Base-by-base conservation (phyloP, 2,113 vertebrate species). In the Trochalopteron elliotii region DNA sequence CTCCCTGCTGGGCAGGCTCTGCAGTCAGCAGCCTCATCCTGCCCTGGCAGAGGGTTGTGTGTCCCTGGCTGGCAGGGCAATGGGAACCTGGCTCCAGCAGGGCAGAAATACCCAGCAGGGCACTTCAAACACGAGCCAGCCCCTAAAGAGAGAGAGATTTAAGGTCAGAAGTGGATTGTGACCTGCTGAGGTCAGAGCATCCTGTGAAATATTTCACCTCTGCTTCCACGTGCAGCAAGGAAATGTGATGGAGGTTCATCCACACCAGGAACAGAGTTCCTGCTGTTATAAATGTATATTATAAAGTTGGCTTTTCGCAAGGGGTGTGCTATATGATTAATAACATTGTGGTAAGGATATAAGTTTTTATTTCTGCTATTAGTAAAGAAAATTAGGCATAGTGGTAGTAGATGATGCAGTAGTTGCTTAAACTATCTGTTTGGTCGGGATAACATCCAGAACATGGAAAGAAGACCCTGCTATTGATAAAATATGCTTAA, bases 101-200 rank as follows among this genome's bases (percentile, higher is more conserved):
- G 98, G 83, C 98, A 99, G 96, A 98, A 99, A 95, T 98, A 98
- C 44, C 99, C 99, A 56, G 94, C 97, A 5, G 98, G 98, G 72
- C 98, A 99, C 97, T 97, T 98, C 53, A 98, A 88, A 93, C 98
- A 99, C 76, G 95, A 96, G 47, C 97, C 98, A 44, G 96, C 53
- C 96, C 98, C 99, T 97, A 24, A 56, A 60, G 33, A 88, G 17
- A 92, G n/a, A 75, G 25, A 50, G 0, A 7, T 30, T 31, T 35
- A 23, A 63, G 39, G 39, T 56, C 20, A 49, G 39, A n/a, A 49
- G 47, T 17, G 39, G 44, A 49, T 44, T 7, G 6, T 3, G 22
- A 80, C 17, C 27, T 42, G 63, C 50, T 53, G 45, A 57, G 59
- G 23, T n/a, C 7, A n/a, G 17, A 63, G 13, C 8, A 11, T 50